A percentile compares a stretch with the other conserved stretches of the same genome.
These are phyloP conservation scores for Dorcus hopei DNA, from an alignment of 2,888 invertebrate genomes.

Conservation along the genomic window DNA sequence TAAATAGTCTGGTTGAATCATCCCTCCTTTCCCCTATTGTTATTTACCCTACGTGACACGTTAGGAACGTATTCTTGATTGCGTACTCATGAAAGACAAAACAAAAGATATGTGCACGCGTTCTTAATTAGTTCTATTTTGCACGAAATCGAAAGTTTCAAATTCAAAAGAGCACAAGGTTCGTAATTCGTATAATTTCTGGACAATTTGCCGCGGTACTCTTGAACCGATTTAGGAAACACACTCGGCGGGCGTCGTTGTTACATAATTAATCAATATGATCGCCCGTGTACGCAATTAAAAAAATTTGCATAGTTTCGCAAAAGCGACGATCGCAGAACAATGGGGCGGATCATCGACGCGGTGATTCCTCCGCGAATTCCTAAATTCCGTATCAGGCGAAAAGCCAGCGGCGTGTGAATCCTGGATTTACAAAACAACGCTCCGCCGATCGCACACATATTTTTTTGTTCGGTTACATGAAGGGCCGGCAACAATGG, in stretches of 20 bases:
- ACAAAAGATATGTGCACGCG: no score
- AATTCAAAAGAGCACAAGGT: no score
- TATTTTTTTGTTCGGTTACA: constrained; percentile 2
- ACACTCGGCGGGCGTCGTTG: no score
- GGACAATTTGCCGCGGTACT: background rate
- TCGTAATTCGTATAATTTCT: no score
- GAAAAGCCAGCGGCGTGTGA: constrained; percentile 32
- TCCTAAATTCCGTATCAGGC: constrained; percentile 34
- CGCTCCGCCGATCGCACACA: constrained; percentile 24
- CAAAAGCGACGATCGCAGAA: constrained; percentile 12
- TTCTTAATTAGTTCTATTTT: no score
- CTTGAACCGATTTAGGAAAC: background rate
- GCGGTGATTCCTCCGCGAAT: constrained; percentile 14
- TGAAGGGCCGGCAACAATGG: constrained; percentile 10
- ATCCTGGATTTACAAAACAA: constrained; percentile 32
- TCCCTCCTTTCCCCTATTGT: no score
- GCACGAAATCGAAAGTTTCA: no score
- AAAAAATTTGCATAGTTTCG: constrained; percentile 18
- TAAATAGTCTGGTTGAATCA: no score
- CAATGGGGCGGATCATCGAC: constrained; percentile 10
- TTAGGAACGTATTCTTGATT: no score
- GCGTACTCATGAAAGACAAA: no score
- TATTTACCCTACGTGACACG: no score
- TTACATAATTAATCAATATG: background rate
- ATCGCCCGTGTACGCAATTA: constrained; percentile 8